phyloP scores from a whole-genome alignment of 92 coral and sea anemone genomes.

The Muricea muricata region DNA sequence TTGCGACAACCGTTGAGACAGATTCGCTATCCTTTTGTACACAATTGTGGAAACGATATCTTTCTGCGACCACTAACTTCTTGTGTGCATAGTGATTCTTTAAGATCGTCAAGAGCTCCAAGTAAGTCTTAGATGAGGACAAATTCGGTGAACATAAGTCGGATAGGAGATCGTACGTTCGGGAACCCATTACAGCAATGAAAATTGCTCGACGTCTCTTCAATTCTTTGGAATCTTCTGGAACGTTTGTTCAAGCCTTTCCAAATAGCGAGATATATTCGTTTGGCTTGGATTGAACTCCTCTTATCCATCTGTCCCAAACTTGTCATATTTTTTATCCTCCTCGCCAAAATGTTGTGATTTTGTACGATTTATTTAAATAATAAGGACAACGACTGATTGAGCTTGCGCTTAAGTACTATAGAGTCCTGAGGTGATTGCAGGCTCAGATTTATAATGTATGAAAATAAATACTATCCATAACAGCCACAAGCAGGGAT shows the following conservation, averaged over 20 bases:
- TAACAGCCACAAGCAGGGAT: too few species aligned
- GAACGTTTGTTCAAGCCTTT: slow-evolving; percentile 48
- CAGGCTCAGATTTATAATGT: too few species aligned
- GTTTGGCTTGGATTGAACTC: neutral
- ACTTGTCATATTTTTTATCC: neutral
- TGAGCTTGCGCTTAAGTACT: too few species aligned
- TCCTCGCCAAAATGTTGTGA: neutral
- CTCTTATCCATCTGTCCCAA: slow-evolving; percentile 16
- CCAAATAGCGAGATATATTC: neutral
- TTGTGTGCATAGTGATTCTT: slow-evolving; percentile 54
- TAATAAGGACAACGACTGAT: too few species aligned
- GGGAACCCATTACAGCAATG: slow-evolving; percentile 54
- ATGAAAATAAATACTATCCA: too few species aligned
- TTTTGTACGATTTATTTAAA: too few species aligned
- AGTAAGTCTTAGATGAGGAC: slow-evolving; percentile 45
- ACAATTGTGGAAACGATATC: slow-evolving; percentile 28
- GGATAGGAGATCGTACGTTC: neutral
- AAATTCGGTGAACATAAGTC: slow-evolving; percentile 65
- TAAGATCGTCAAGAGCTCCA: slow-evolving; percentile 42
- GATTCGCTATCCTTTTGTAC: slow-evolving; percentile 28
- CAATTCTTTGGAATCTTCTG: slow-evolving; percentile 25
- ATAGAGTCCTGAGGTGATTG: too few species aligned
- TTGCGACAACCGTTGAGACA: slow-evolving; percentile 52
- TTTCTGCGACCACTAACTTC: slow-evolving; percentile 52
- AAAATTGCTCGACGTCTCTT: slow-evolving; percentile 58